Percentiles rank a stretch among this genome's conserved stretches.
phyloP scores from a whole-genome alignment of 2,113 vertebrate species.

The Pampusana beccarii region DNA sequence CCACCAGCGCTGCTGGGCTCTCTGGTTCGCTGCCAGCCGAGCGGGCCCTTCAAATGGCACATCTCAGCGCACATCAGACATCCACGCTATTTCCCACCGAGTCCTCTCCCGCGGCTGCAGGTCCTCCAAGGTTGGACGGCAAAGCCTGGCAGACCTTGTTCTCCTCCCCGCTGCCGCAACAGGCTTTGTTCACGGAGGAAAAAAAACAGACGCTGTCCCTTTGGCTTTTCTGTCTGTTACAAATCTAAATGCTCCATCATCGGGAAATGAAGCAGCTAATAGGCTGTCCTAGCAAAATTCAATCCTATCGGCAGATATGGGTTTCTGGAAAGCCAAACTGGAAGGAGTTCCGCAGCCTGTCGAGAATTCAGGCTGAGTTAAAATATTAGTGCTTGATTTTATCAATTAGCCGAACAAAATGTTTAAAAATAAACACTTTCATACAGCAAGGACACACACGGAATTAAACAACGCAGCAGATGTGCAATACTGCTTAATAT shows the following conservation, averaged over 20 bases:
- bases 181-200: background rate
- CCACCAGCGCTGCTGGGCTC: slow-evolving; percentile 24
- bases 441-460: background rate
- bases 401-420: background rate
- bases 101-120: background rate
- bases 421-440: background rate
- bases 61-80: background rate
- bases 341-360: background rate
- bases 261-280: background rate
- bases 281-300: background rate
- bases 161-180: background rate
- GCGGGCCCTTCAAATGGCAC: background rate
- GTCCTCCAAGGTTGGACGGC: background rate
- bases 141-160: background rate
- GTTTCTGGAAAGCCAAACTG: background rate
- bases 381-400: background rate
- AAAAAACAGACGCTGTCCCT: background rate
- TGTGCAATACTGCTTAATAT: slow-evolving; percentile 30
- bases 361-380: background rate
- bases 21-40: slow-evolving; percentile 20
- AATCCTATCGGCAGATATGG: rapidly evolving
- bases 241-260: background rate
- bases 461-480: slow-evolving; percentile 31
- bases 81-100: background rate
- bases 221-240: background rate